Conservation (phyloP, 2,113 vertebrate genomes). For the Chaetops frenatus region DNA sequence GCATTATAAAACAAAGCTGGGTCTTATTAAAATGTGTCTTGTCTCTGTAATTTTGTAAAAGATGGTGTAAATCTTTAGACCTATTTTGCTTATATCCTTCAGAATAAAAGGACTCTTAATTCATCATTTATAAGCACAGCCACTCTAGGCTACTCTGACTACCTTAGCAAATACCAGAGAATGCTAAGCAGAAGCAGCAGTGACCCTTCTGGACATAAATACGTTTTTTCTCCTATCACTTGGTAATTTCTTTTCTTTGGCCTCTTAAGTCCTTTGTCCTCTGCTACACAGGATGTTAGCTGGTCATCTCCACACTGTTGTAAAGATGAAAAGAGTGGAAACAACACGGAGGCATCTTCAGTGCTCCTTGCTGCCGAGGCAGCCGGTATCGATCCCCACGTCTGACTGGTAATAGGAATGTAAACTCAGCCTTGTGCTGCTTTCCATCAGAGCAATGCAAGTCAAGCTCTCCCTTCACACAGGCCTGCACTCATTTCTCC, state of each 20-base stretch:
- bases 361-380: constrained; percentile 9
- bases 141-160: neutral
- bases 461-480: neutral
- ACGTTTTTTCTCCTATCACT: neutral
- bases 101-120: neutral
- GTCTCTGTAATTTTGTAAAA: neutral
- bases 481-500: constrained; percentile 69
- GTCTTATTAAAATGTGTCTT: neutral
- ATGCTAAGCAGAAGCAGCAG: neutral
- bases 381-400: constrained; percentile 30
- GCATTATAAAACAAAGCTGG: neutral
- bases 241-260: neutral
- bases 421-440: constrained; percentile 51
- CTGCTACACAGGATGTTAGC: neutral
- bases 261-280: neutral
- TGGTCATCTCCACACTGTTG: neutral
- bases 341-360: neutral
- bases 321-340: constrained; percentile 7
- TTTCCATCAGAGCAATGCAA: constrained; percentile 51
- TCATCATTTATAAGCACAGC: neutral
- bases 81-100: neutral
- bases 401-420: constrained; percentile 55
- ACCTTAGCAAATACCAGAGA: neutral
- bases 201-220: neutral
- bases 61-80: neutral